Evolutionary conservation across 2,113 vertebrate species (phyloP).

Genomic region (zebrafish (Danio rerio)): DNA sequence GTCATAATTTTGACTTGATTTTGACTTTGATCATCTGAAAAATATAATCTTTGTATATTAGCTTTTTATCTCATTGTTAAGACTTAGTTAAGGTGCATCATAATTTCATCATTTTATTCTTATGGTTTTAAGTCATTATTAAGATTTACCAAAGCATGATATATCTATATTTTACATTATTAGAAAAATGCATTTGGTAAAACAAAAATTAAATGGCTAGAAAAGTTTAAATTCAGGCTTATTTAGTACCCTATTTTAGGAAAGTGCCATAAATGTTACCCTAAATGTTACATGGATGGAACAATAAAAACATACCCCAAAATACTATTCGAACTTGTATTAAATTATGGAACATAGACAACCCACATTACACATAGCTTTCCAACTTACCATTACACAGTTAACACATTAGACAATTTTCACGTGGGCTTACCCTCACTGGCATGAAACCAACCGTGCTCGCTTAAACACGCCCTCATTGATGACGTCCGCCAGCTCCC

Average conservation of each 20-base stretch:
- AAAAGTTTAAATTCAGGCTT: not conserved
- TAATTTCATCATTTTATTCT: not conserved
- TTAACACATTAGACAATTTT: not conserved
- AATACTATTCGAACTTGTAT: not conserved
- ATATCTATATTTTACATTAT: not conserved
- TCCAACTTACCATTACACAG: too few species aligned
- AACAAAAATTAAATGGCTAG: too few species aligned
- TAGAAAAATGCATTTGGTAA: not conserved
- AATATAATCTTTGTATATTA: too few species aligned
- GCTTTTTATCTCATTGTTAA: not conserved
- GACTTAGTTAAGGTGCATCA: not conserved
- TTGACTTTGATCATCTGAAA: too few species aligned
- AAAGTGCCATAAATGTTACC: not conserved
- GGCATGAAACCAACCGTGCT: constrained; percentile 16
- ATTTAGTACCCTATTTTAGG: not conserved
- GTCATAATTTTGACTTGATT: too few species aligned
- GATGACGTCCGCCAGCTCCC: not conserved
- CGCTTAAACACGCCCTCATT: not conserved
- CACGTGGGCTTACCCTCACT: not conserved
- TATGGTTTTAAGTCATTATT: not conserved
- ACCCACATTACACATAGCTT: not conserved
- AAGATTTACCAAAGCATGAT: not conserved
- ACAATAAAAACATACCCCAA: not conserved
- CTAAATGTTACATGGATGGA: not conserved
- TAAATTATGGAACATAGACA: not conserved